Evolutionary conservation across 2,113 vertebrate species (phyloP).

Genomic region (Calyptomena viridis): DNA sequence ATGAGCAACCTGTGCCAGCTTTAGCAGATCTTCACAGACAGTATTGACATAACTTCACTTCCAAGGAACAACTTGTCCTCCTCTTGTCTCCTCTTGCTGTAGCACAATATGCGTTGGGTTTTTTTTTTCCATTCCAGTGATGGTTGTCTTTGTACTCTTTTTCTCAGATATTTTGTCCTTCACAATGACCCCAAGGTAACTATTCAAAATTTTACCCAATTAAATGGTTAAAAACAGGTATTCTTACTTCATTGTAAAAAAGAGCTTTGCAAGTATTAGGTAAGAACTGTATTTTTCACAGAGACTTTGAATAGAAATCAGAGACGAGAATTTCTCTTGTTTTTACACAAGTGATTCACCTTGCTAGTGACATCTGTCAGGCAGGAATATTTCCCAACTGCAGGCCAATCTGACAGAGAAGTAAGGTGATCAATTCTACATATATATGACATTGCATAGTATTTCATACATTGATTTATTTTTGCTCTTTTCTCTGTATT

Average conservation of each 20-base stretch:
- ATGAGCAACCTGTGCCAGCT: neutral
- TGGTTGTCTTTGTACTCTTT: neutral
- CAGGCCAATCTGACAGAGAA: neutral
- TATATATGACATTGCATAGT: conserved; percentile 3
- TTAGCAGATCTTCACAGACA: neutral
- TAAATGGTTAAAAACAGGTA: neutral
- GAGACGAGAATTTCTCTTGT: neutral
- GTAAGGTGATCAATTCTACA: conserved; percentile 33
- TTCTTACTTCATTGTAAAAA: neutral
- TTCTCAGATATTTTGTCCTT: neutral
- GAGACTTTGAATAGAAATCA: neutral
- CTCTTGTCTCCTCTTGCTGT: neutral
- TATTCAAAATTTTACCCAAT: conserved; percentile 4
- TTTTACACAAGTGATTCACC: conserved; percentile 25
- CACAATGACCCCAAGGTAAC: neutral
- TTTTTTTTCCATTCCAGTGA: neutral
- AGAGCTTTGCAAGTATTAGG: neutral
- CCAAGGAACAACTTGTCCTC: neutral
- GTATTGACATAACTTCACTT: neutral
- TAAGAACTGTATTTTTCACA: neutral
- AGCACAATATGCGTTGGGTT: neutral
- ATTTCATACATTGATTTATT: conserved; percentile 59
- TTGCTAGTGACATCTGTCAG: conserved; percentile 31
- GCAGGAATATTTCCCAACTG: conserved; percentile 18
- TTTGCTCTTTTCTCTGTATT: conserved; percentile 24